These are phyloP conservation scores for Phalera bucephala DNA, from an alignment of 2,888 invertebrate genomes.

Conservation along the genomic window DNA sequence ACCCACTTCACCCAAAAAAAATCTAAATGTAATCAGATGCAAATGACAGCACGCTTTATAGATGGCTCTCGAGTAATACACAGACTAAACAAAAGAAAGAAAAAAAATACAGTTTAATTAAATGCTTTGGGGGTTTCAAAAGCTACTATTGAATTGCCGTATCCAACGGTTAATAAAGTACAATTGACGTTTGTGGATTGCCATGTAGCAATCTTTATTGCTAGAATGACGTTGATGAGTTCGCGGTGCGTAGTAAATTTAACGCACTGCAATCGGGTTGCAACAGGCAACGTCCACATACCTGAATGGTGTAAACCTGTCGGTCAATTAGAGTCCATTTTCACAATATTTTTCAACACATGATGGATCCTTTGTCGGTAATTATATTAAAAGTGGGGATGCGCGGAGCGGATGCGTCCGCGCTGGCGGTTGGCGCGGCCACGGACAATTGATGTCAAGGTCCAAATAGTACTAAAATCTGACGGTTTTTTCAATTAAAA, in stretches of 20 bases:
- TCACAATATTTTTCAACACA: constrained; percentile 28
- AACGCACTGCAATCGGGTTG: constrained; percentile 12
- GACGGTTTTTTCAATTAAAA: too few relatives aligned
- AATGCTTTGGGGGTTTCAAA: too few relatives aligned
- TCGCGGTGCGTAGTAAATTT: constrained; percentile 10
- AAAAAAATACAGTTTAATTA: too few relatives aligned
- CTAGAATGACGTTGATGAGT: neutral
- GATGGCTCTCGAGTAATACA: too few relatives aligned
- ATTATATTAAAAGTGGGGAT: constrained; percentile 18
- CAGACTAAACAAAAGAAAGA: too few relatives aligned
- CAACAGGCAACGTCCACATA: constrained; percentile 16
- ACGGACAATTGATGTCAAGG: constrained; percentile 1
- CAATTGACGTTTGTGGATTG: too few relatives aligned
- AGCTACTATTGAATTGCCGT: too few relatives aligned
- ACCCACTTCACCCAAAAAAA: too few relatives aligned
- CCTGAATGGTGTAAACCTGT: constrained; percentile 30
- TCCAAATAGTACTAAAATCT: neutral
- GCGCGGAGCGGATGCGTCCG: constrained; percentile 31
- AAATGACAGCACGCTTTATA: too few relatives aligned
- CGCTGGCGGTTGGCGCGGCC: constrained; percentile 3
- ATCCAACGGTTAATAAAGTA: too few relatives aligned
- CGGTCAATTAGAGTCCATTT: constrained; percentile 35
- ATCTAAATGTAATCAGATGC: too few relatives aligned
- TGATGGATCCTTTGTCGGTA: constrained; percentile 28
- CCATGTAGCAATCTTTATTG: neutral